These are phyloP conservation scores for Zaprionus ornatus DNA, from an alignment of 1,140 invertebrate species.

Conservation along the genomic window DNA sequence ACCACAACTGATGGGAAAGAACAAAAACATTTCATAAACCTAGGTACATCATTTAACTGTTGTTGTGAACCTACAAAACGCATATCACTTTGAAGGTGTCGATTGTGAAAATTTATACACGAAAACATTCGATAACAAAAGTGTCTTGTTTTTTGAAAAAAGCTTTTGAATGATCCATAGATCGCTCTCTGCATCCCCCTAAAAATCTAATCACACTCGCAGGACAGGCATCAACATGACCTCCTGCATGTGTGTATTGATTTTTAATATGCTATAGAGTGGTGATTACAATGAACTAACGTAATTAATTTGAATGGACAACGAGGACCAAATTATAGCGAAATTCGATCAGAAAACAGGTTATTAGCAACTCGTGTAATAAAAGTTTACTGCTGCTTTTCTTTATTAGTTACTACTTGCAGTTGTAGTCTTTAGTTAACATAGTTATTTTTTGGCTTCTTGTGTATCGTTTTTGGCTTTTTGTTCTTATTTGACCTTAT, in stretches of 20 bases:
- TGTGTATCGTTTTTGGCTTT: slow-evolving; percentile 56
- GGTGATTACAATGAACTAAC: slow-evolving; percentile 13
- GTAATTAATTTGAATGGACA: slow-evolving; percentile 63
- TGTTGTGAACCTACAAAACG: slow-evolving; percentile 75
- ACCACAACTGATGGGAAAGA: neutral
- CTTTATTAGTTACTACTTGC: slow-evolving; percentile 4
- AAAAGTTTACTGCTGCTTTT: neutral
- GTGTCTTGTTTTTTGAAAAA: slow-evolving; percentile 40
- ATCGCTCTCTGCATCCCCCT: neutral
- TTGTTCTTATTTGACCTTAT: slow-evolving; percentile 37
- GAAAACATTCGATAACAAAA: slow-evolving; percentile 37
- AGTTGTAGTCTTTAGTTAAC: slow-evolving; percentile 14
- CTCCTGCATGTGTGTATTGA: neutral
- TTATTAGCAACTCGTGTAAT: slow-evolving; percentile 33
- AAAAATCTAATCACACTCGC: neutral
- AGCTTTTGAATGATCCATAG: slow-evolving; percentile 16
- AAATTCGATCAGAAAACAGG: slow-evolving; percentile 65
- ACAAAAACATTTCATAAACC: slow-evolving; percentile 62
- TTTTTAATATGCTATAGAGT: slow-evolving; percentile 33
- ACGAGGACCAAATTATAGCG: slow-evolving; percentile 74
- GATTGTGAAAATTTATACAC: slow-evolving; percentile 40
- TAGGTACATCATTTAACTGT: slow-evolving; percentile 53
- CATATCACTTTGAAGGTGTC: slow-evolving; percentile 77
- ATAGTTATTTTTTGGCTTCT: slow-evolving; percentile 62
- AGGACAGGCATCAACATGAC: neutral